These are phyloP conservation scores for Cantharis rufa DNA, from an alignment of 2,888 invertebrate species.

Conservation along the genomic window DNA sequence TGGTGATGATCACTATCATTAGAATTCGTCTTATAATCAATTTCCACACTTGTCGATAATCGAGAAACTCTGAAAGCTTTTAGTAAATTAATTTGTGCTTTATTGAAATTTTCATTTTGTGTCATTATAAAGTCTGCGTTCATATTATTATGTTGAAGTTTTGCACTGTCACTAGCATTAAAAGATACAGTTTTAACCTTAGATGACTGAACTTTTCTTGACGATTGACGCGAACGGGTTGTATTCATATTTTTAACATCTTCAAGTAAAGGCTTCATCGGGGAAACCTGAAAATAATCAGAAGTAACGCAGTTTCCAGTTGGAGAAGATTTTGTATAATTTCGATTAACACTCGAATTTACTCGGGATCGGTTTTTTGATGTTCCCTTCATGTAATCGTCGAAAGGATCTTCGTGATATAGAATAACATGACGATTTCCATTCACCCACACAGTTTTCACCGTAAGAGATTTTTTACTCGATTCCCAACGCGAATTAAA, in stretches of 20 bases:
- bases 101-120: constrained; percentile 1
- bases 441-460: constrained; percentile 70
- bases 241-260: background rate
- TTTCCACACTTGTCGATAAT: background rate
- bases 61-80: constrained; percentile 17
- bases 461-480: constrained; percentile 61
- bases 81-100: constrained; percentile 11
- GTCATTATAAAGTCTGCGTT: constrained; percentile 38
- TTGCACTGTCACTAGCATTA: constrained; percentile 33
- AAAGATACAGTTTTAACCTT: constrained; percentile 31
- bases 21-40: background rate
- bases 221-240: background rate
- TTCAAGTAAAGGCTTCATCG: background rate
- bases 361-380: background rate
- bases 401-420: constrained; percentile 63
- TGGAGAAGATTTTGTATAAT: background rate
- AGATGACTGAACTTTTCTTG: background rate
- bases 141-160: constrained; percentile 32
- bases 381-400: constrained; percentile 36
- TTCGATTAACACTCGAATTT: background rate
- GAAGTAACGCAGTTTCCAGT: background rate
- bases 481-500: constrained; percentile 59
- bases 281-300: background rate
- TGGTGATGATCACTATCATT: constrained; percentile 6
- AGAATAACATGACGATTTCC: constrained; percentile 71